These are phyloP conservation scores for Cryptus viduatorius DNA, from an alignment of 2,888 invertebrate species.

Conservation along the genomic window DNA sequence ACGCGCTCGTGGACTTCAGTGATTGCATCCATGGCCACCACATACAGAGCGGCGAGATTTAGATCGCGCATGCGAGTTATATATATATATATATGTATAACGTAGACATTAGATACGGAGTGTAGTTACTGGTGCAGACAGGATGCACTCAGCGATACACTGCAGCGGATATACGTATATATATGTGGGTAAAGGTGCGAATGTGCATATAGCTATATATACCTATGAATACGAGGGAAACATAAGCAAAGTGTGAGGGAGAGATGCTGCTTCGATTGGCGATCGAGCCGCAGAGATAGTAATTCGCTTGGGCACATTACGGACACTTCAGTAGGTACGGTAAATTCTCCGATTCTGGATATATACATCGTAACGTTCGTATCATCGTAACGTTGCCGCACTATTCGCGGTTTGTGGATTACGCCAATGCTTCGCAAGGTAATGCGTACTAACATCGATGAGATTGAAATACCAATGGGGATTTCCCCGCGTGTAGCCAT, in stretches of 20 bases:
- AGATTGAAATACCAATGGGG: slow-evolving; percentile 10
- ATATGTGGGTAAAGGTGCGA: neutral
- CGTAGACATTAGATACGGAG: slow-evolving; percentile 43
- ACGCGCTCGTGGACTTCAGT: slow-evolving; percentile 7
- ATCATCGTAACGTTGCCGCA: neutral
- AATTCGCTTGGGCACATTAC: slow-evolving; percentile 20
- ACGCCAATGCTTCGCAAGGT: slow-evolving; percentile 18
- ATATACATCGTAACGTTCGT: neutral
- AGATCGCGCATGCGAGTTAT: slow-evolving; percentile 15
- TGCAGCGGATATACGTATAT: slow-evolving; percentile 20
- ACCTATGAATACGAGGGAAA: slow-evolving; percentile 10
- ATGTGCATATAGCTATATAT: neutral
- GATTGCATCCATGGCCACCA: slow-evolving; percentile 11
- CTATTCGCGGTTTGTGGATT: slow-evolving; percentile 24
- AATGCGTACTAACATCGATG: neutral
- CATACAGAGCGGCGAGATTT: slow-evolving; percentile 1
- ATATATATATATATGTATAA: slow-evolving; percentile 24
- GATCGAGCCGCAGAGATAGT: slow-evolving; percentile 52
- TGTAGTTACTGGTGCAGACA: slow-evolving; percentile 48
- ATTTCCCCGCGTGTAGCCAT: slow-evolving; percentile 3
- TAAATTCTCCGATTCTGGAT: neutral
- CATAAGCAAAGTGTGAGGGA: slow-evolving; percentile 54
- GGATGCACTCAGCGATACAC: slow-evolving; percentile 44
- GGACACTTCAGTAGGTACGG: slow-evolving; percentile 11
- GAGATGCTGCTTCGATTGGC: slow-evolving; percentile 60